Evolutionary conservation across 2,113 vertebrate species (phyloP).

Genomic region (Montifringilla adamsi): DNA sequence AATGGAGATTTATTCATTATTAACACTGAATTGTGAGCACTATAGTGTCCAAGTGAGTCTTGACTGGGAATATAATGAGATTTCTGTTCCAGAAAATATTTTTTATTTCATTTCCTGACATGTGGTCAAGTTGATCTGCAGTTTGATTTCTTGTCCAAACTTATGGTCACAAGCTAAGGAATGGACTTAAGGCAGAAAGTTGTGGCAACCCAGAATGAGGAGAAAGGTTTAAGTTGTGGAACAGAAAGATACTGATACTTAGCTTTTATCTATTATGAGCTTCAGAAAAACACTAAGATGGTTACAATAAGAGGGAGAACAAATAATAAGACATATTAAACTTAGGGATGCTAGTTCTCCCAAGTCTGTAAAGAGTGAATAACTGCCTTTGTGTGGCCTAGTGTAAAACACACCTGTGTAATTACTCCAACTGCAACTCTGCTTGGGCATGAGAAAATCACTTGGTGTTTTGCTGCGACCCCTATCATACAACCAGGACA

Average conservation of each 20-base stretch:
- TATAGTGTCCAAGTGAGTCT: neutral
- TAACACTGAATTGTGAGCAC: neutral
- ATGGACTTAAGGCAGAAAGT: neutral
- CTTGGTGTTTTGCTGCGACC: neutral
- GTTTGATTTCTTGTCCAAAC: neutral
- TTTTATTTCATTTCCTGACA: neutral
- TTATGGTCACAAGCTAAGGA: neutral
- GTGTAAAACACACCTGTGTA: neutral
- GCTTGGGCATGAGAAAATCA: neutral
- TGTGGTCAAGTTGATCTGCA: neutral
- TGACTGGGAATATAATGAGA: neutral
- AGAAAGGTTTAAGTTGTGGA: neutral
- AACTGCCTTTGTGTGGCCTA: neutral
- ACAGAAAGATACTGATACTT: neutral
- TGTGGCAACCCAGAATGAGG: neutral
- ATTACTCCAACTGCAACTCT: neutral
- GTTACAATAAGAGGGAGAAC: neutral
- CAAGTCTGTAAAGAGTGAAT: neutral
- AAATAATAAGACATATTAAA: neutral
- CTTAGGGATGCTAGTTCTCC: neutral
- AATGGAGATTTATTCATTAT: neutral
- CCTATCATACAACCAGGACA: too few relatives aligned
- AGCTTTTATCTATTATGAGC: neutral
- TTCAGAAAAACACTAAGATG: neutral
- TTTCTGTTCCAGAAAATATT: neutral